Percentiles rank a stretch among this genome's conserved stretches.
Conservation (phyloP, 2,797 vertebrate species). For the Helicolenus hilgendorfi region DNA sequence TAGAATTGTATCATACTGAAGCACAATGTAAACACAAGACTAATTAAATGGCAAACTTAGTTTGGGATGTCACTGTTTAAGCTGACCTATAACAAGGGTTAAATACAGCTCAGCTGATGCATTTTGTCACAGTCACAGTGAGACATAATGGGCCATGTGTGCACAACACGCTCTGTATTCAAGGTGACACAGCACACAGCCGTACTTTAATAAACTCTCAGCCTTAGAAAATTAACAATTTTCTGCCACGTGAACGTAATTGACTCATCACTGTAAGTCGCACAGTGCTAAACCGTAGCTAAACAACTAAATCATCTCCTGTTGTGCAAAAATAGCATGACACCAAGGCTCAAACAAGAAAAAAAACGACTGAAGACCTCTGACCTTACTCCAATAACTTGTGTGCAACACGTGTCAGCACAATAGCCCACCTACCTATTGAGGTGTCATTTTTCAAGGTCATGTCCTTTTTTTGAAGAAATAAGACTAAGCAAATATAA, state of each 20-base stretch:
- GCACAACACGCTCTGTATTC: not conserved
- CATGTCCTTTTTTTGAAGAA: constrained; percentile 33
- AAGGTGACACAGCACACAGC: constrained; percentile 6
- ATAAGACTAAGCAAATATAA: not conserved
- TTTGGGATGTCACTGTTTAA: not conserved
- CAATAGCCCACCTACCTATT: constrained; percentile 36
- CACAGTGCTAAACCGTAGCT: not conserved
- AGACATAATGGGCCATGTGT: not conserved
- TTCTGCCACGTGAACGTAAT: not conserved
- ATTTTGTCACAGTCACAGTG: not conserved
- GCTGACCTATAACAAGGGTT: not conserved
- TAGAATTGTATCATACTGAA: not conserved
- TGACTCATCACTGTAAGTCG: not conserved
- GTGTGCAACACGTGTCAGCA: constrained; percentile 34
- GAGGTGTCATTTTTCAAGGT: constrained; percentile 57
- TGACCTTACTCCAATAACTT: constrained; percentile 24
- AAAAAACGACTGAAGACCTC: not conserved
- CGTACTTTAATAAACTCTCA: not conserved
- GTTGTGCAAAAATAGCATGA: not conserved
- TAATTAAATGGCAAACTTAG: not conserved
- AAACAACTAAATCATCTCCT: not conserved
- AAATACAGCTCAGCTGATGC: not conserved
- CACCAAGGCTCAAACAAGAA: constrained; percentile 3
- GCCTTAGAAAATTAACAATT: not conserved
- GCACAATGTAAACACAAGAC: not conserved